These are phyloP conservation scores for Vulpes ferrilata DNA, from an alignment of 2,113 vertebrate genomes.

Conservation along the genomic window DNA sequence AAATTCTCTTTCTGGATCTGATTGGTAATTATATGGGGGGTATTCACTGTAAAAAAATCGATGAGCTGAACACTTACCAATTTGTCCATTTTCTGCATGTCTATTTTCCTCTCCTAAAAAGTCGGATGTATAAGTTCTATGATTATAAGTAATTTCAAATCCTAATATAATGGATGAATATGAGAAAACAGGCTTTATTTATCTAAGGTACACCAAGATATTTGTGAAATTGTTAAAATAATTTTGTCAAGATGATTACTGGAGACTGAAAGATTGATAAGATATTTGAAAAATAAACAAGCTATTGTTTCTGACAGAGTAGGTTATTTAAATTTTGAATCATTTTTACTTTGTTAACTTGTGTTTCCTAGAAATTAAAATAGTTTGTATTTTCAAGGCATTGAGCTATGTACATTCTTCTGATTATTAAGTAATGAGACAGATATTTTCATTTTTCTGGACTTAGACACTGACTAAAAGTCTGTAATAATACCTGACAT, in stretches of 20 bases:
- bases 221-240: background rate
- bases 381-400: background rate
- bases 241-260: background rate
- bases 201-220: background rate
- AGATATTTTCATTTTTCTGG: background rate
- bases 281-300: background rate
- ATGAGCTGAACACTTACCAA: background rate
- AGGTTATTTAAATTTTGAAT: background rate
- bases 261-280: background rate
- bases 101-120: background rate
- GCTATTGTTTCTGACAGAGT: background rate
- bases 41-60: background rate
- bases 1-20: background rate
- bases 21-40: background rate
- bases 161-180: background rate
- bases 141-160: background rate
- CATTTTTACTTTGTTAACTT: background rate
- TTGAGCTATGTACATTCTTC: background rate
- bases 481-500: background rate
- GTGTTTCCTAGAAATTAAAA: background rate
- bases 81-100: background rate
- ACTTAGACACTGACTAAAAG: background rate
- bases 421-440: background rate
- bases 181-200: background rate
- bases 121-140: background rate